These are phyloP conservation scores for Synergus japonicus DNA, from an alignment of 2,888 invertebrate species.

Conservation along the genomic window DNA sequence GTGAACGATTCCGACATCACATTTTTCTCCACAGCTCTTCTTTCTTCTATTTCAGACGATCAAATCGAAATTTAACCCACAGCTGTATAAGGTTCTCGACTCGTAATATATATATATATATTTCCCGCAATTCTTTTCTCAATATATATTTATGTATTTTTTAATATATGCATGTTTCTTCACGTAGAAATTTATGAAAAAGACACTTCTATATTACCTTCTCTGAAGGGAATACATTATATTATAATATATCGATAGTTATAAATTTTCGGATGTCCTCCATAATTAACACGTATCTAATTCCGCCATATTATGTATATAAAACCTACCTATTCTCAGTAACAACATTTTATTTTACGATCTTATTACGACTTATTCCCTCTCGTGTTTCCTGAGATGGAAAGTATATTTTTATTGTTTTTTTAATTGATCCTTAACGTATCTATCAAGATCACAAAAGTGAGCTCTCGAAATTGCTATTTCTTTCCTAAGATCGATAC, in stretches of 20 bases:
- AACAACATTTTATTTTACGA: slow-evolving; percentile 31
- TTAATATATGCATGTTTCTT: no score
- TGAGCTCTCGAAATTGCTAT: not conserved
- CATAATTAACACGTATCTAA: slow-evolving; percentile 17
- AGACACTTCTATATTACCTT: no score
- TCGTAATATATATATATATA: no score
- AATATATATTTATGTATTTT: no score
- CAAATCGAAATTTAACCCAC: not conserved
- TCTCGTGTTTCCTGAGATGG: not conserved
- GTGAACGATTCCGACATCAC: not conserved
- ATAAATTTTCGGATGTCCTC: not conserved
- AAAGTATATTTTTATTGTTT: slow-evolving; percentile 13
- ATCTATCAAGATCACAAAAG: slow-evolving; percentile 23
- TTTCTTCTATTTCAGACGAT: not conserved
- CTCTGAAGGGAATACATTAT: no score
- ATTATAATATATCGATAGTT: no score
- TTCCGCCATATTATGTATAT: not conserved
- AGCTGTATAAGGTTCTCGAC: no score
- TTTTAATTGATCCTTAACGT: slow-evolving; percentile 12
- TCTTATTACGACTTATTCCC: slow-evolving; percentile 16
- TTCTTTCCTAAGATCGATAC: slow-evolving; percentile 9
- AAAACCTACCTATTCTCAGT: slow-evolving; percentile 21
- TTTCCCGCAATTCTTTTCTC: no score
- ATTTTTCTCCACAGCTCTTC: not conserved
- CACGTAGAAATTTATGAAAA: no score